Percentiles rank a stretch among this genome's conserved stretches.
These are phyloP conservation scores for Calephelis nemesis DNA, from an alignment of 1,140 invertebrate genomes.

Conservation along the genomic window DNA sequence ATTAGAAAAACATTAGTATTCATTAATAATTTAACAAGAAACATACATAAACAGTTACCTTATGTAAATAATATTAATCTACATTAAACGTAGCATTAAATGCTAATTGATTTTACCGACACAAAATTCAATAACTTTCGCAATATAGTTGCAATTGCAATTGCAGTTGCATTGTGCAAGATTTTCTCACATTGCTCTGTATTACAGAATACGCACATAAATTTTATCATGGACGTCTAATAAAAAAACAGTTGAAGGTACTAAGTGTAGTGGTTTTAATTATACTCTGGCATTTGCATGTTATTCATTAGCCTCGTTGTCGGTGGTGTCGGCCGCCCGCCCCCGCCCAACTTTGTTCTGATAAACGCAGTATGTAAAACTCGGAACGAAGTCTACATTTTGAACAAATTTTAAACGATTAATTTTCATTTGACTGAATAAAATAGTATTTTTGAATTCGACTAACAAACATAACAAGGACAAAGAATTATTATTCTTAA, in stretches of 20 bases:
- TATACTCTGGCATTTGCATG: constrained; percentile 58
- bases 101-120: too few relatives aligned
- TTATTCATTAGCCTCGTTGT: constrained; percentile 51
- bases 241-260: constrained; percentile 37
- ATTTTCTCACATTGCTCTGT: constrained; percentile 2
- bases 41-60: too few relatives aligned
- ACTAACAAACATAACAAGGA: too few relatives aligned
- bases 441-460: too few relatives aligned
- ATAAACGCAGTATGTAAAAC: constrained; percentile 22
- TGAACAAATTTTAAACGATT: constrained; percentile 9
- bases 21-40: too few relatives aligned
- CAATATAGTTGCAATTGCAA: too few relatives aligned
- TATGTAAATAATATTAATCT: too few relatives aligned
- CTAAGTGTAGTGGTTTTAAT: constrained; percentile 49
- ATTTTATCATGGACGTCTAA: constrained; percentile 22
- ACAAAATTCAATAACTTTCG: too few relatives aligned
- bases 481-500: too few relatives aligned
- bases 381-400: constrained; percentile 20
- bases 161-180: too few relatives aligned
- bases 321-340: constrained; percentile 22
- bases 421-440: not conserved
- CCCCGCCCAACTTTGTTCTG: constrained; percentile 19
- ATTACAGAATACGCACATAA: constrained; percentile 9
- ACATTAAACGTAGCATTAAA: too few relatives aligned
- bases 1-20: too few relatives aligned